phyloP scores from a whole-genome alignment of 2,797 vertebrate species.

The Bufotes viridis region DNA sequence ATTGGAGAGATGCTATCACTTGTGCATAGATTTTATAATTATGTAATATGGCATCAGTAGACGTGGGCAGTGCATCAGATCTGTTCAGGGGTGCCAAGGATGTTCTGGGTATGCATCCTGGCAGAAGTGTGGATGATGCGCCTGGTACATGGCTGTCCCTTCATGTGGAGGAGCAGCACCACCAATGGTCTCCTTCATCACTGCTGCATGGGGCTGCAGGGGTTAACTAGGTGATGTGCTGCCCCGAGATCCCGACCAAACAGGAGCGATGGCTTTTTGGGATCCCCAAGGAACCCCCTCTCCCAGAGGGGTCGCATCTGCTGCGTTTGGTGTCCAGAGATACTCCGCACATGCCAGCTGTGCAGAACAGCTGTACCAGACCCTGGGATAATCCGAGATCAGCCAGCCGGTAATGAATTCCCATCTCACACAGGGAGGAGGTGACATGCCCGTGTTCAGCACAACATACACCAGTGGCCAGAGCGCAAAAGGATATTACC shows the following conservation, averaged over 20 bases:
- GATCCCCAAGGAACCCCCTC: conserved; percentile 1
- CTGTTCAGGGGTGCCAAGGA: neutral
- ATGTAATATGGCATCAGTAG: conserved; percentile 27
- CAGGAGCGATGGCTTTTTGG: neutral
- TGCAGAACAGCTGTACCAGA: conserved; percentile 60
- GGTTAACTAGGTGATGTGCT: neutral
- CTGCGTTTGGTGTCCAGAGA: conserved; percentile 45
- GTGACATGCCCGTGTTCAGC: conserved; percentile 36
- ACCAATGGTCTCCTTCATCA: neutral
- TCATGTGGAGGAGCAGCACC: neutral
- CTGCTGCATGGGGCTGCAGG: neutral
- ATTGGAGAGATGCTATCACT: neutral
- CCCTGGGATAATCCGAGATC: conserved; percentile 60
- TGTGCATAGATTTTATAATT: conserved; percentile 27
- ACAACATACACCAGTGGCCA: conserved; percentile 34
- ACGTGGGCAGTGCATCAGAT: neutral
- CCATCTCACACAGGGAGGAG: conserved; percentile 51
- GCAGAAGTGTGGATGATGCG: neutral
- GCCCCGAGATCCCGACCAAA: conserved; percentile 14
- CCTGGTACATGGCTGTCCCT: neutral
- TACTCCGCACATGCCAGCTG: conserved; percentile 57
- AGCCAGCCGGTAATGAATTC: conserved; percentile 62
- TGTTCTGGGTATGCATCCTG: neutral
- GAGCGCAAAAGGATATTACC: neutral
- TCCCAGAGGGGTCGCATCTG: conserved; percentile 55